These are phyloP conservation scores for Amphipyra tragopoginis DNA, from an alignment of 2,888 invertebrate genomes.

Conservation along the genomic window DNA sequence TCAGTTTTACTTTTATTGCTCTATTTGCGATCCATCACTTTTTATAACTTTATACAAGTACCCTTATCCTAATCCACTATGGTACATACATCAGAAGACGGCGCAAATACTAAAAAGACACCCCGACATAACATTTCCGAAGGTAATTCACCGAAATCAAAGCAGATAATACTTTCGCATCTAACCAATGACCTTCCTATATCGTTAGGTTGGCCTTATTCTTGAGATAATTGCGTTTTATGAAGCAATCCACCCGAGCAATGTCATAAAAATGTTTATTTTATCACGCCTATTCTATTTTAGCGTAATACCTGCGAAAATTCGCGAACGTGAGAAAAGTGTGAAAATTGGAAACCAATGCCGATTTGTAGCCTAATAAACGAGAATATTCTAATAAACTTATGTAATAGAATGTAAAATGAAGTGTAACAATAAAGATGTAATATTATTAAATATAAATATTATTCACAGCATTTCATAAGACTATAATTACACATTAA, in stretches of 20 bases:
- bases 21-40: no score
- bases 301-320: constrained; percentile 75
- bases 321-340: constrained; percentile 62
- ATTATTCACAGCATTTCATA: no score
- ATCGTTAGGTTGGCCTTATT: constrained; percentile 70
- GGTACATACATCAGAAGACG: no score
- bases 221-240: constrained; percentile 84
- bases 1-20: no score
- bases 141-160: constrained; percentile 42
- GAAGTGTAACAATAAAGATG: no score
- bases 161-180: constrained; percentile 46
- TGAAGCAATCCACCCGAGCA: constrained; percentile 81
- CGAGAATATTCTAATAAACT: constrained; percentile 3
- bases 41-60: no score
- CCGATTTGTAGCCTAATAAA: constrained; percentile 34
- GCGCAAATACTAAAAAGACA: no score
- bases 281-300: constrained; percentile 79
- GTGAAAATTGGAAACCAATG: constrained; percentile 34
- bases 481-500: no score
- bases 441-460: no score
- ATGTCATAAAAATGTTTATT: constrained; percentile 84
- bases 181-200: constrained; percentile 56
- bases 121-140: constrained; percentile 1
- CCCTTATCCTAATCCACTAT: no score
- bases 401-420: not conserved